Evolutionary conservation across 2,888 invertebrate species (phyloP), one percentile per base, ranked within the genome.

Genomic region (Dyspetes luteomarginatus): DNA sequence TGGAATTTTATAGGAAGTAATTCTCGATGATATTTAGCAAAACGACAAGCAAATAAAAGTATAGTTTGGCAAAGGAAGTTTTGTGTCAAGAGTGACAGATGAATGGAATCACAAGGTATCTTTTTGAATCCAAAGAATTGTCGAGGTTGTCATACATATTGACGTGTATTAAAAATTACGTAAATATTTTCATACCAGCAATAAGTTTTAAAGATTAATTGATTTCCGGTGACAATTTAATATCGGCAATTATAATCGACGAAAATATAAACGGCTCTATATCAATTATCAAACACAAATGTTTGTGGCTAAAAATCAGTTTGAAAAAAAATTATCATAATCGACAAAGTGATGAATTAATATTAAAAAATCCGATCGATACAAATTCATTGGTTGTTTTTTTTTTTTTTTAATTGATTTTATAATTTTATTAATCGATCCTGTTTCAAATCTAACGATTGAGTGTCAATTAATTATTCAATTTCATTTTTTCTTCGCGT

Each of bases 201-300:
- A 36, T 36, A 36, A 36, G 36, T 36, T 19, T 19, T 24, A 26
- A 15, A 30, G 36, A 41, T n/a, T 22, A 36, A 24, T 56, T 45
- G 4, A 58, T 69, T 56, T 69, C 69, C 69, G 56, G 69, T 56
- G 28, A 69, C 17, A 15, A 19, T 69, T 69, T 69, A 69, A 30
- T 24, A 69, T 26, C 45, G 15, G 5, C 69, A 41, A 45, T 56
- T 52, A 69, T n/a, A 45, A 5, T 43, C 26, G 4, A 41, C 26
- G 4, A 7, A 4, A 7, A 30, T 30, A 30, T 30, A 7, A 7
- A 9, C 30, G 3, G 2, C 9, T 9, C 5, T 30, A 30, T n/a
- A n/a, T n/a, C n/a, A n/a, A n/a, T 30, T 30, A 9, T 3, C 3
- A 9, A 2, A 30, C 9, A 30, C 30, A 9, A 30, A 30, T 30